Evolutionary conservation across 2,113 vertebrate species (phyloP), one percentile per base, ranked within the genome.

Genomic region (Lynx canadensis): DNA sequence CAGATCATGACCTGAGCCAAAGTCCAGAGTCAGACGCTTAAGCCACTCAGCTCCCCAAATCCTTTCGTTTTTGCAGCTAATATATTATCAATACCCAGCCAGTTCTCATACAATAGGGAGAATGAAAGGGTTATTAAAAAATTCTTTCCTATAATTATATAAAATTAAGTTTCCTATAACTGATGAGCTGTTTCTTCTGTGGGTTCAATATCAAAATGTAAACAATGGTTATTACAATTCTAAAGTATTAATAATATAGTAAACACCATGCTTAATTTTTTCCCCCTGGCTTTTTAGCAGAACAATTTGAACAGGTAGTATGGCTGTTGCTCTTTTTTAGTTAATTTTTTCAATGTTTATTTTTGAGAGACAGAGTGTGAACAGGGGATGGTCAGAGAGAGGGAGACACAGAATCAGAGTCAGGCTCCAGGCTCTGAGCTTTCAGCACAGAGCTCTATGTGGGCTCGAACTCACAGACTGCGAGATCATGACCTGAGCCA

Each of bases 151-250:
- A 78, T 31, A 78, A 48, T 29, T 78, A 78, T 48, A 78, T 78
- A 78, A 78, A 78, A 48, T 48, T 48, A 41, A 81, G 27, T 82
- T 91, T 95, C 73, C 50, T 60, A 21, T 78, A 78, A 74, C 86
- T 19, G 18, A 69, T 63, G 65, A 38, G 50, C 48, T 91, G 0
- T 96, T 84, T 93, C 31, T 14, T 89, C n/a, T 66, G 48, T 92
- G 38, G 55, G 23, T 52, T 10, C 41, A 71, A 25, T 38, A 94
- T 97, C 65, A 94, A 82, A 97, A 94, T 78, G 19, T 36, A 93
- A 93, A 86, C 29, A 93, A 93, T 82, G 21, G 21, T 45, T 65
- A 38, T 87, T 79, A 88, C 2, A 73, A 60, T 89, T 95, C 31
- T 92, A 73, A 93, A 91, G 29, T 48, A 65, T 95, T 91, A 68